A percentile compares a stretch with the other conserved stretches of the same genome.
phyloP scores from a whole-genome alignment of 2,797 vertebrate species.

The Anisognathus igniventris region DNA sequence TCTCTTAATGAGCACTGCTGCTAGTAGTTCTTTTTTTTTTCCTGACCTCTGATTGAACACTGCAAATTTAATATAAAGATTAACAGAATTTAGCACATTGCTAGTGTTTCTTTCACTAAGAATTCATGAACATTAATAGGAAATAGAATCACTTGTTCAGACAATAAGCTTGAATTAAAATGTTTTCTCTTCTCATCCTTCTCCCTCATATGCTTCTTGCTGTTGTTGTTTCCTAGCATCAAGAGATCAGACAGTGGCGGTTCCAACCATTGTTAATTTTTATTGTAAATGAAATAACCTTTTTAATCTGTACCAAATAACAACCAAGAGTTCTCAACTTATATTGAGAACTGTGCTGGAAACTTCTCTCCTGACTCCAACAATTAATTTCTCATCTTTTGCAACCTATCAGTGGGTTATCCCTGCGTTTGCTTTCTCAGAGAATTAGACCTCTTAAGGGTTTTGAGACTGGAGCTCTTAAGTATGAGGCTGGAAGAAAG shows the following conservation, averaged over 20 bases:
- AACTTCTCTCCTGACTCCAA: neutral
- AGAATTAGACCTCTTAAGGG: neutral
- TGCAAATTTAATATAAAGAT: neutral
- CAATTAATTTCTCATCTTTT: neutral
- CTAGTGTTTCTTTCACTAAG: neutral
- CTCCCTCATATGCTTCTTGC: neutral
- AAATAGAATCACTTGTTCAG: neutral
- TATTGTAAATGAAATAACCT: neutral
- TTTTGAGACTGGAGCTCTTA: neutral
- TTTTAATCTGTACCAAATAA: neutral
- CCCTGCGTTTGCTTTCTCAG: neutral
- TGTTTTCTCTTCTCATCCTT: neutral
- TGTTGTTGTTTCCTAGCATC: neutral
- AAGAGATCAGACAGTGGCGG: neutral
- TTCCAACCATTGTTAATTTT: neutral
- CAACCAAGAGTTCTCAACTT: neutral
- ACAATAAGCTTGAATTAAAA: neutral
- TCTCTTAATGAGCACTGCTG: neutral
- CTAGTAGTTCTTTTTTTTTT: neutral
- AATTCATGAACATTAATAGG: neutral
- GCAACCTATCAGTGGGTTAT: neutral
- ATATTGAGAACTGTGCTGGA: neutral
- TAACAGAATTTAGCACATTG: neutral
- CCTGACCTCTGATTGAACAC: neutral
- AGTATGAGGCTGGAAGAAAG: neutral